Base-by-base conservation (phyloP, 2,888 invertebrate species). In the Amaurobius ferox region DNA sequence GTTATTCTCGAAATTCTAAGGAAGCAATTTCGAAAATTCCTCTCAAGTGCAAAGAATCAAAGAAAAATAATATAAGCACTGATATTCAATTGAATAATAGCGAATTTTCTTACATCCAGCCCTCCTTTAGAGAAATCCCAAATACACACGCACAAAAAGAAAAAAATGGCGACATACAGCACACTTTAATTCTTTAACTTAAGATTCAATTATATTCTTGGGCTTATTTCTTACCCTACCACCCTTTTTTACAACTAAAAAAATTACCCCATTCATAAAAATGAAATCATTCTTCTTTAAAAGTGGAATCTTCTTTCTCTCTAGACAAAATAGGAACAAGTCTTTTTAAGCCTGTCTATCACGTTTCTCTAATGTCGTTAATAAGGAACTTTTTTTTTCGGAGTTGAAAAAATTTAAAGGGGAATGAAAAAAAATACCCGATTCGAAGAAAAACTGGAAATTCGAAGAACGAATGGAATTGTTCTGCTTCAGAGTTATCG, bases 311-410 rank as follows among this genome's bases (percentile, higher is more conserved):
- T 32, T 48, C 32, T 40, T 67, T 66, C 66, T 30, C 23, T 35
- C 30, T 66, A 66, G 32, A 35, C 32, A 55, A 61, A 64, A 66
- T 39, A 67, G 66, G 68, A 79, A 79, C 79, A 79, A 79, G 80
- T 35, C 80, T 80, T 80, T 74, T 74, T 68, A 80, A 74, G 73
- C 80, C 68, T 62, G 74, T 73, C 74, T 74, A 80, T 80, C 80
- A 66, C 72, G 83, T 77, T 77, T 78, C 72, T 70, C 66, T 85
- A 85, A 77, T 85, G 77, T 77, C 83, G 83, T 85, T 85, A 85
- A 85, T 85, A 85, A 85, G 77, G 55, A 40, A 23, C 6, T 23
- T 23, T 55, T 44, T 44, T 55, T 55, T 68, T 23, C 19, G 61
- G 48, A 23, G 29, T n/a, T 35, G 35, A 30, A 32, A 66, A 76